Evolutionary conservation across 2,888 invertebrate genomes (phyloP).

Genomic region (Clostera curtula): DNA sequence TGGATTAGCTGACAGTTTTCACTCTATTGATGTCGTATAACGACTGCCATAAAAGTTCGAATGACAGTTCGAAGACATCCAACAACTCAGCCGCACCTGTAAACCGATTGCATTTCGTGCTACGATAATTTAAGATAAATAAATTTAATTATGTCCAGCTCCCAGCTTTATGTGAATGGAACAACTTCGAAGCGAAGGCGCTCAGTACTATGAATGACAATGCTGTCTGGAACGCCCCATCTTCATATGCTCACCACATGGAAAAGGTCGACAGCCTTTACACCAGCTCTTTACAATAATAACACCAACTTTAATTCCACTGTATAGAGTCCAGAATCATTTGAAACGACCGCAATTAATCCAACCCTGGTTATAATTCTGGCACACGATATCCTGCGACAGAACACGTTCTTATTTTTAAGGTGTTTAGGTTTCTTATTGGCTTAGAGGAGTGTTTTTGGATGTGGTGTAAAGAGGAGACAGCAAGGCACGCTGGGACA

Average conservation of each 20-base stretch:
- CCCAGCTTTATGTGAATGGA: too few species aligned
- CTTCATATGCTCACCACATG: slow-evolving; percentile 40
- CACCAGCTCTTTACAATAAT: slow-evolving; percentile 16
- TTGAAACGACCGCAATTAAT: neutral
- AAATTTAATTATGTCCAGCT: too few species aligned
- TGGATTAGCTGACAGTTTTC: too few species aligned
- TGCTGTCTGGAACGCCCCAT: slow-evolving; percentile 14
- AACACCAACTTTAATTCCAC: neutral
- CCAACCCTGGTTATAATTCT: neutral
- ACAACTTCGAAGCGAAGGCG: too few species aligned
- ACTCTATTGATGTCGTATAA: too few species aligned
- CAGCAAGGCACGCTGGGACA: slow-evolving; percentile 25
- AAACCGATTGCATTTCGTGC: too few species aligned
- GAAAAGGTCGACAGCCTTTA: slow-evolving; percentile 41
- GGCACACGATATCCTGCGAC: slow-evolving; percentile 2
- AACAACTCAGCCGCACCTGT: too few species aligned
- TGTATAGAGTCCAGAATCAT: slow-evolving; percentile 2
- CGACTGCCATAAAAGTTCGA: too few species aligned
- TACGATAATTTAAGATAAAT: too few species aligned
- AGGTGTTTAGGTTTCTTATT: neutral
- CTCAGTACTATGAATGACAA: slow-evolving; percentile 30
- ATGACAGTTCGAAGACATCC: too few species aligned
- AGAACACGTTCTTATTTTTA: slow-evolving; percentile 1
- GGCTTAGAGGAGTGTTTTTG: neutral
- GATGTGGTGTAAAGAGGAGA: slow-evolving; percentile 5